Base-by-base conservation (phyloP, 2,113 vertebrate genomes). In the Okapia johnstoni region DNA sequence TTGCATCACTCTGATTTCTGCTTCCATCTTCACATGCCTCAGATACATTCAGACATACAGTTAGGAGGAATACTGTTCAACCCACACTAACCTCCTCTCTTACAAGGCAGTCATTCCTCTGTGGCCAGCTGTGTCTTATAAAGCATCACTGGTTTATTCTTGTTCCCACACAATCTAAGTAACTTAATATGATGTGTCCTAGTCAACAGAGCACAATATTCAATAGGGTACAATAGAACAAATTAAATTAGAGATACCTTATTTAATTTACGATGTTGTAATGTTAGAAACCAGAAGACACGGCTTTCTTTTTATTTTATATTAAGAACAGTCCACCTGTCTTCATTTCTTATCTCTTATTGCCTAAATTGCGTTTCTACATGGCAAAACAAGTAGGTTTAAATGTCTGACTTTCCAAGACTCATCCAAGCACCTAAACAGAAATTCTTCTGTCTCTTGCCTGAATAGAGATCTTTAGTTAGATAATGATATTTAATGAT, bases 401-500 rank as follows among this genome's bases (percentile, higher is more conserved):
- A 26, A 63, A 10, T 40, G 14, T 76, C 88, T 96, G 73, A 92
- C 19, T 52, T 92, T 96, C 30, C 28, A 54, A 90, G 84, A 93
- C 54, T 79, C 57, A 84, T 84, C 17, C 52, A 48, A 55, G 23
- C 28, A 54, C 43, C 57, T 86, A 88, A 48, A 9, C 91, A 40
- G 89, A 96, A 87, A 46, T 61, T 83, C 63, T 77, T n/a, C 36
- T 14, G 54, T 33, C 40, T 92, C 19, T 54, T 93, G 23, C 48
- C 12, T 73, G 36, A 87, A 46, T 9, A 83, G 88, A 96, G 15
- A 76, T 63, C 43, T 14, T 43, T 85, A 25, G 55, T 90, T 87
- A 50, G 48, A 73, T 93, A 95, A 76, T 90, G 66, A 70, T 90
- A 80, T 97, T 80, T n/a, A n/a, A n/a, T n/a, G n/a, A n/a, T n/a